Base-by-base conservation (phyloP, 2,113 vertebrate genomes). In the Rhinopithecus roxellana region DNA sequence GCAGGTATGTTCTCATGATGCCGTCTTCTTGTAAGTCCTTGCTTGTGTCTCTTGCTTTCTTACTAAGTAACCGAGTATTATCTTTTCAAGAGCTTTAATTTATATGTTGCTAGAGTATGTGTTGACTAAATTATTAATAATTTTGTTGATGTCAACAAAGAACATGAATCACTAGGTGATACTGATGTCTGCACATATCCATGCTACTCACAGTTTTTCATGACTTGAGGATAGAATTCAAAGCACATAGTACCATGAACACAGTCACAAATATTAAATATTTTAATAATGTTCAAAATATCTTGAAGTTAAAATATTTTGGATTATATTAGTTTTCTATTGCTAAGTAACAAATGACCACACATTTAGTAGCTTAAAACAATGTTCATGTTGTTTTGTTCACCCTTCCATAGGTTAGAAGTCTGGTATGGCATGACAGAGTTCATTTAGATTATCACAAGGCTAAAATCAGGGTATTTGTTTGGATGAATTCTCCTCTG, bases 21-120 rank as follows among this genome's bases (percentile, higher is more conserved):
- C 30, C 32, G 5, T 79, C 78, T 84, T 90, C 72, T 70, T 77
- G 17, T 18, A 83, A 61, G 43, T 77, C 25, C 22, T 93, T 61
- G 74, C 57, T 52, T 77, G 16, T 81, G 14, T 81, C 52, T 74
- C 3, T 64, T 67, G 93, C 16, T 40, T 84, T 35, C 30, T 94
- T 17, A 78, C 69, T 70, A 79, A 38, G 32, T 57, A 92, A n/a
- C 32, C 50, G 59, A 89, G 32, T 55, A 14, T 72, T 95, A 72
- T 30, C 8, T 20, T 74, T 95, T 87, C 67, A 81, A 43, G 59
- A 14, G 27, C 35, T 74, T 74, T 93, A n/a, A 64, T 78, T 87
- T 78, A 14, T 89, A 72, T 84, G 92, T 83, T 67, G 57, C n/a
- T 95, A 91, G 35, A 82, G 43, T 83, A 72, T 92, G 61, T 72